Base-by-base conservation (phyloP, 2,113 vertebrate species). In the Antigone vipio region DNA sequence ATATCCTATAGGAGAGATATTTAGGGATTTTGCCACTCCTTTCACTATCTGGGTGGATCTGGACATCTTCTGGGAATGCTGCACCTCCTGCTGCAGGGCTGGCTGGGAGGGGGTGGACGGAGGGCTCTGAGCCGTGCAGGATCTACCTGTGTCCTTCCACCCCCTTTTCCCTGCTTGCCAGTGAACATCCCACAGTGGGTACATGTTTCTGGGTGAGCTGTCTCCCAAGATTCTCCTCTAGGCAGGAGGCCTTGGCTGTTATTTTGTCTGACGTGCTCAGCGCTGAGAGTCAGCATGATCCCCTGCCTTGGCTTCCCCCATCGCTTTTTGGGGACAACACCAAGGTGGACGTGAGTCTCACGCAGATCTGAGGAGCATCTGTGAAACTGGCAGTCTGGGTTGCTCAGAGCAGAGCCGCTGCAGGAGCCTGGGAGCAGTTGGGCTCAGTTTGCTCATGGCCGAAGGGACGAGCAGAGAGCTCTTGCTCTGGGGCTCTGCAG, bases 121-220 rank as follows among this genome's bases (percentile, higher is more conserved):
- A 40, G 59, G 59, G 42, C 64, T 71, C 30, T 29, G 64, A 74
- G 77, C 74, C 30, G 5, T 24, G 30, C 50, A 77, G 50, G 26
- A 7, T 53, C 66, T 50, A 3, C 38, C 66, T 55, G 15, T 45
- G 62, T 68, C 79, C 44, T 42, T 55, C 38, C 22, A n/a, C 35
- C 26, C 74, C 17, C 34, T 72, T 9, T 52, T 30, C 63, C 29
- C 38, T 64, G 29, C 55, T 68, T 17, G 3, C 11, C 22, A 18
- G n/a, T 8, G 18, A 35, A 9, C 7, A 1, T 29, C 52, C 35
- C 0, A 0, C 29, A 4, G 34, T 11, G 35, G 40, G 23, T 38
- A 8, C 0, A 0, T 64, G 82, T 50, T 80, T 64, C 11, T 76
- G 85, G 58, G 9, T 7, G 30, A 77, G 59, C 49, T 19, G 1